A percentile compares a stretch with the other conserved stretches of the same genome.
These are phyloP conservation scores for Lepidurus arcticus DNA, from an alignment of 1,140 invertebrate genomes.

Conservation along the genomic window DNA sequence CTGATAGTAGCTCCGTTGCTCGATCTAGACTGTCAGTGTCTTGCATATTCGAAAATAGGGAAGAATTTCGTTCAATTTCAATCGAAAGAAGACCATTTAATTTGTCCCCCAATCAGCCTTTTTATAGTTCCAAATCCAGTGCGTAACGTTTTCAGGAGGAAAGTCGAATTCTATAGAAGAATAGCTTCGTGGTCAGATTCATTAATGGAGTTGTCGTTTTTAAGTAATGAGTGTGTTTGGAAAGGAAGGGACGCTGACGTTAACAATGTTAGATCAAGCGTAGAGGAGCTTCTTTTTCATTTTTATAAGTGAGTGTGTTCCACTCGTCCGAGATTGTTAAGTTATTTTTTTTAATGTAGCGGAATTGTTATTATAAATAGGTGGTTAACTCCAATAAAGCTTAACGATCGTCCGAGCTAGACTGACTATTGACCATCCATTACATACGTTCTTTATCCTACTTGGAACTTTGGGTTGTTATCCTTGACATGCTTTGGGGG, in stretches of 20 bases:
- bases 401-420: no score
- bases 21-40: not conserved
- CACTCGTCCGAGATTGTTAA: not conserved
- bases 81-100: not conserved
- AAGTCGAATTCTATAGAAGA: not conserved
- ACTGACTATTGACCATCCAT: no score
- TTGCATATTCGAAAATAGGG: not conserved
- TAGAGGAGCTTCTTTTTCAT: not conserved
- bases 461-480: no score
- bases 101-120: not conserved
- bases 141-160: not conserved
- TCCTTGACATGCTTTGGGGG: no score
- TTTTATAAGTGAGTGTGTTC: not conserved
- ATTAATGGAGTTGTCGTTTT: not conserved
- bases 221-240: not conserved
- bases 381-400: no score
- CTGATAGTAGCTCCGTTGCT: not conserved
- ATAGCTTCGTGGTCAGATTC: not conserved
- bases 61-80: not conserved
- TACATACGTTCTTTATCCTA: no score
- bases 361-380: no score
- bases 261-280: not conserved
- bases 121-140: not conserved
- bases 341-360: not conserved
- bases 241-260: not conserved